A percentile compares a stretch with the other conserved stretches of the same genome.
Evolutionary conservation across 2,888 invertebrate genomes (phyloP).

Genomic region (Cyclophora albipunctata): DNA sequence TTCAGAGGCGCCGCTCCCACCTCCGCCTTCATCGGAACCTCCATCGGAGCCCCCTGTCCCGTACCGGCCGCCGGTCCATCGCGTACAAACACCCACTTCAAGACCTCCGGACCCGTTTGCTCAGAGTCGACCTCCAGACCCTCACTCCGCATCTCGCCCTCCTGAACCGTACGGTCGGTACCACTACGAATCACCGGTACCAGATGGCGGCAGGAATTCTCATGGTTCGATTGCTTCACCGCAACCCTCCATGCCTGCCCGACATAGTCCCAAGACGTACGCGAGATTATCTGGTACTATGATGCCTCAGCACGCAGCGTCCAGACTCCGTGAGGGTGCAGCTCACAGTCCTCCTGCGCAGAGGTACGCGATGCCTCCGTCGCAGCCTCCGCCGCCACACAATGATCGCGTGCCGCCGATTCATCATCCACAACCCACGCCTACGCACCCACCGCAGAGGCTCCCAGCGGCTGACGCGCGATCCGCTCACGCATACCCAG

Average conservation of each 20-base stretch:
- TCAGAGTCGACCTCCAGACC: slow-evolving; percentile 56
- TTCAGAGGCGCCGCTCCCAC: slow-evolving; percentile 39
- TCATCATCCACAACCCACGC: slow-evolving; percentile 53
- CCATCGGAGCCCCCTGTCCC: slow-evolving; percentile 39
- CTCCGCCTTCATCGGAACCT: slow-evolving; percentile 36
- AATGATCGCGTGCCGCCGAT: slow-evolving; percentile 69
- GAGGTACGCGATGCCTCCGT: slow-evolving; percentile 44
- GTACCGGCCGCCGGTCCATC: slow-evolving; percentile 44
- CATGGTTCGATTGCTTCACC: slow-evolving; percentile 48
- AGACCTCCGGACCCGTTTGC: slow-evolving; percentile 55
- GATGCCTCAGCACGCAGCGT: slow-evolving; percentile 52
- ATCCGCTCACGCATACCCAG: slow-evolving; percentile 42
- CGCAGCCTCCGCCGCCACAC: slow-evolving; percentile 11
- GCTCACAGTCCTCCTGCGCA: slow-evolving; percentile 50
- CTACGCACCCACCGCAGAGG: slow-evolving; percentile 42
- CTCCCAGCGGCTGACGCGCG: slow-evolving; percentile 40
- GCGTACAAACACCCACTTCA: slow-evolving; percentile 51
- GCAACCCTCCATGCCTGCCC: slow-evolving; percentile 49
- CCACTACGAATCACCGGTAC: slow-evolving; percentile 47
- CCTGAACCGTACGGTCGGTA: slow-evolving; percentile 55
- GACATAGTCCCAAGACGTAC: slow-evolving; percentile 61
- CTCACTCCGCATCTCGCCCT: slow-evolving; percentile 54
- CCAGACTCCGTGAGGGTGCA: slow-evolving; percentile 49
- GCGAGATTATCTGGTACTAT: slow-evolving; percentile 52
- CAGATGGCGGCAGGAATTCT: slow-evolving; percentile 45